Conservation (phyloP, 2,797 vertebrate species). For the Acrocephalus scirpaceus region DNA sequence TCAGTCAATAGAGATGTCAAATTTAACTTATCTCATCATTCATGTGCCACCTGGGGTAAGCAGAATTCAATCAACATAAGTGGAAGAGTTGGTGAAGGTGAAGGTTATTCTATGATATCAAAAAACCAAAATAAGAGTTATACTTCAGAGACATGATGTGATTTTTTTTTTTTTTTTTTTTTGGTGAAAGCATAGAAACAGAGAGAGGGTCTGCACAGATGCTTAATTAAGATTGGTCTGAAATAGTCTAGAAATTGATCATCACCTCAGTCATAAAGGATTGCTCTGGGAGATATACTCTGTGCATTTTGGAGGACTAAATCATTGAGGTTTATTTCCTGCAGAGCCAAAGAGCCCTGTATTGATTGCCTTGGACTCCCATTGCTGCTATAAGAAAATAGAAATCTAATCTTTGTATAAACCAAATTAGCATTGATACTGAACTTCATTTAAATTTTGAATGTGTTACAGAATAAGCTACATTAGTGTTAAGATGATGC, state of each 20-base stretch:
- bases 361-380: neutral
- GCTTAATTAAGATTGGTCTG: neutral
- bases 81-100: neutral
- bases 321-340: neutral
- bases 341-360: neutral
- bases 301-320: neutral
- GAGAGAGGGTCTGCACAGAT: neutral
- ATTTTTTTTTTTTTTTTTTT: neutral
- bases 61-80: slow-evolving; percentile 12
- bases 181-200: neutral
- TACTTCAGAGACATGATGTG: neutral
- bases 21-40: slow-evolving; percentile 42
- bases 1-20: slow-evolving; percentile 28
- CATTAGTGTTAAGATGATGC: neutral
- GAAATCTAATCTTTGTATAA: neutral
- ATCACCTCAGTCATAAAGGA: neutral
- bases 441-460: neutral
- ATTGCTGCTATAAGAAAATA: neutral
- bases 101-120: neutral
- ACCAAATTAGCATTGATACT: neutral
- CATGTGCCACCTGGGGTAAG: neutral
- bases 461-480: neutral
- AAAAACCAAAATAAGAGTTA: neutral
- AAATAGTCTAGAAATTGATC: neutral
- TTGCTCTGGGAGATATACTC: neutral